phyloP scores from a whole-genome alignment of 1,140 invertebrate species.

The Conus betulinus region DNA sequence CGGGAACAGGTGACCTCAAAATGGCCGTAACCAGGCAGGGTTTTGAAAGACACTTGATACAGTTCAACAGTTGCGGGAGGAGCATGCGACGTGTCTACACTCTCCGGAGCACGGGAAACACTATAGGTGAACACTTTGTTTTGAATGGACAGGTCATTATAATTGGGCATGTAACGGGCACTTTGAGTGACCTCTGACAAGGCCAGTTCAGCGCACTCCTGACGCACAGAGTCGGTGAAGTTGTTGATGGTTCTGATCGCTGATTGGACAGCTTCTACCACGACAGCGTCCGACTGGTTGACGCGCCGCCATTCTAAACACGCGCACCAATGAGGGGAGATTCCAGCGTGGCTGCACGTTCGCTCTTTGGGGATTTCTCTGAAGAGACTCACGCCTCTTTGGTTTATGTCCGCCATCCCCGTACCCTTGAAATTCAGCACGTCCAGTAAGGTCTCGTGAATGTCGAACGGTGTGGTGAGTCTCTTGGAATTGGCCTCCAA shows the following conservation, averaged over 20 bases:
- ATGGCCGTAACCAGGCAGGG: constrained; percentile 85
- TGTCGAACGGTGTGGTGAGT: constrained; percentile 76
- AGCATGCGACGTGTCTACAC: constrained; percentile 72
- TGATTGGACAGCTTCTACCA: constrained; percentile 14
- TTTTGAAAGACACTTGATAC: constrained; percentile 80
- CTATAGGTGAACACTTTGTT: constrained; percentile 83
- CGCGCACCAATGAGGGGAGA: constrained; percentile 97
- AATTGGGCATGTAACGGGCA: constrained; percentile 34
- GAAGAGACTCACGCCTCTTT: constrained; percentile 84
- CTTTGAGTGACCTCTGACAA: constrained; percentile 24
- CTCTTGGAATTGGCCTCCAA: constrained; percentile 81
- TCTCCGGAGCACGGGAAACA: constrained; percentile 57
- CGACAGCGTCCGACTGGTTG: constrained; percentile 24
- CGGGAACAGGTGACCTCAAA: constrained; percentile 86
- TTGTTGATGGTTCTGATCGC: constrained; percentile 44
- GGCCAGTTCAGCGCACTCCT: constrained; percentile 33
- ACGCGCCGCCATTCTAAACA: constrained; percentile 83
- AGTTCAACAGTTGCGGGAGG: constrained; percentile 27
- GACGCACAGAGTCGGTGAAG: constrained; percentile 18
- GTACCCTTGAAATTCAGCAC: constrained; percentile 79
- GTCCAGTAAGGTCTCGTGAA: constrained; percentile 75
- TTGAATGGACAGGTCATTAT: constrained; percentile 80
- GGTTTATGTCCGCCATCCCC: constrained; percentile 78
- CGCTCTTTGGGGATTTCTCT: constrained; percentile 79
- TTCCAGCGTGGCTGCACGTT: constrained; percentile 90